Evolutionary conservation across 2,113 vertebrate species (phyloP), one percentile per base, ranked within the genome.

Genomic region (Crypturellus undulatus): DNA sequence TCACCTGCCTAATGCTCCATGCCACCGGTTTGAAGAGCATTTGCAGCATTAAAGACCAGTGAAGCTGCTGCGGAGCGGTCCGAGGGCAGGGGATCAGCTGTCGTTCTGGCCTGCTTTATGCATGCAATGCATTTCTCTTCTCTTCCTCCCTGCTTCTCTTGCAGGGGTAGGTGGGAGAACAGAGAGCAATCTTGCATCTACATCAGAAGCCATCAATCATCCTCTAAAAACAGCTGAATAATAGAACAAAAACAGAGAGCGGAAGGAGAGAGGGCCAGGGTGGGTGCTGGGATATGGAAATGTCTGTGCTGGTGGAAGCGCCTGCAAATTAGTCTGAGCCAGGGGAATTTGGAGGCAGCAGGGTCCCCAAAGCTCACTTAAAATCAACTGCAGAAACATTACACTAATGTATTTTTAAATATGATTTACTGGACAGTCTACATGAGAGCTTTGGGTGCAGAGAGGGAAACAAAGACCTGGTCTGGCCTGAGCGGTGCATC

Each of bases 341-440:
- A 24, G 52, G 92, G 84, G 81, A 91, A 92, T 91, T 72, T 24
- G 89, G 79, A 95, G 91, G 78, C 79, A 84, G 90, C 81, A 67
- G 45, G 62, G 70, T 94, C 92, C 81, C 94, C 58, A 88, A 96
- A 95, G 91, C 88, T 94, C 88, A 0, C 84, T 96, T 94, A 91
- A 91, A 89, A 95, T 82, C 86, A 97, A 81, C 90, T 97, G 56
- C 77, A 95, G 94, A 80, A 95, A 88, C 84, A 94, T 95, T 91
- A 92, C 79, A 38, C 81, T 95, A 96, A 97, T 92, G 92, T 90
- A 78, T 88, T 96, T 96, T 95, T 90, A 96, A 97, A 95, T 92
- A 92, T 96, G 94, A 97, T 96, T 96, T 97, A 97, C 93, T 91
- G 84, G 88, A 94, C 1, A 19, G 52, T 94, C 51, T 56, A 7